phyloP scores from a whole-genome alignment of 37 sponge, comb jelly and placozoan species.

The Theonella swinhoei region DNA sequence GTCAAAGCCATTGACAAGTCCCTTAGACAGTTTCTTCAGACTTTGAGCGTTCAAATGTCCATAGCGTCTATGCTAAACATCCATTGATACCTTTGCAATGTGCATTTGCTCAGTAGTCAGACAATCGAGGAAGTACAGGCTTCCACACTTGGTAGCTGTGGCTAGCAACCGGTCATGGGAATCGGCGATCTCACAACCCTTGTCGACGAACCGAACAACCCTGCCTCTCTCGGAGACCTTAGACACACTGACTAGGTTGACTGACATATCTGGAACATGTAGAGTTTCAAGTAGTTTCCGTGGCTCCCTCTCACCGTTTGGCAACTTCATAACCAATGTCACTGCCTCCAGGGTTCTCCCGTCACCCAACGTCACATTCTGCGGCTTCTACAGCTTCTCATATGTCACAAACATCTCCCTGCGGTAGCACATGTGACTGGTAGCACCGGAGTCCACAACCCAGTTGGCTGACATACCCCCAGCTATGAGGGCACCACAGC shows the following conservation, averaged over 20 bases:
- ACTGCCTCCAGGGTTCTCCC: conserved; percentile 41
- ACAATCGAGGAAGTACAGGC: conserved; percentile 28
- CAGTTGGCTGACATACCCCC: conserved; percentile 18
- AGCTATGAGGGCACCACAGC: neutral
- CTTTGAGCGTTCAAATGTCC: no score
- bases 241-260: conserved; percentile 52
- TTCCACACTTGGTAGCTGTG: conserved; percentile 1
- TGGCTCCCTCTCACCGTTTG: neutral
- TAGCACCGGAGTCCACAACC: conserved; percentile 70
- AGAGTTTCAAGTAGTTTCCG: conserved; percentile 46
- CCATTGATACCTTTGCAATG: neutral
- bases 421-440: conserved; percentile 46
- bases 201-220: conserved; percentile 14
- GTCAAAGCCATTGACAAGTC: no score
- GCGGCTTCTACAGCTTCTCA: conserved; percentile 4
- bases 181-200: conserved; percentile 14
- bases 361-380: conserved; percentile 53
- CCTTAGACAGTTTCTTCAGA: no score
- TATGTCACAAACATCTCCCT: conserved; percentile 12
- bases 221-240: conserved; percentile 37
- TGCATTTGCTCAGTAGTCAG: no score
- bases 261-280: conserved; percentile 46
- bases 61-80: neutral
- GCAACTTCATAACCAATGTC: conserved; percentile 27
- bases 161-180: conserved; percentile 3